Evolutionary conservation across 2,888 invertebrate species (phyloP).

Genomic region (Vanessa cardui): DNA sequence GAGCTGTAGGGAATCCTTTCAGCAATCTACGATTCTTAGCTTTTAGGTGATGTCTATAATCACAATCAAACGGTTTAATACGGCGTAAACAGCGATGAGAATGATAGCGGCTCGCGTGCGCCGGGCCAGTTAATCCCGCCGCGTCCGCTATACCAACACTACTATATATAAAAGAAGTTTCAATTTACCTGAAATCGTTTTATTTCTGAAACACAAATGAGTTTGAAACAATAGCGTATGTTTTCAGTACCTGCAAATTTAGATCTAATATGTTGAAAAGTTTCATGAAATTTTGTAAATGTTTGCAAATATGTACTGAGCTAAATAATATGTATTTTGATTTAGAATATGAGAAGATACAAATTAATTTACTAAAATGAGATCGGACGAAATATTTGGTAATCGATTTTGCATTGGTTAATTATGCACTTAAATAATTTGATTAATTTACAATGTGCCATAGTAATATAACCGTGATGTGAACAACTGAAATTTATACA

Average conservation of each 20-base stretch:
- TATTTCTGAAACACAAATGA: slow-evolving; percentile 33
- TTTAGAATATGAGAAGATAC: no score
- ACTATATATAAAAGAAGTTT: slow-evolving; percentile 47
- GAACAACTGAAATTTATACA: not conserved
- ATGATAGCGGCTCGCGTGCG: slow-evolving; percentile 73
- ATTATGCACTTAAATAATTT: not conserved
- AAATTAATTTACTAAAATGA: no score
- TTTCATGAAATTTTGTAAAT: slow-evolving; percentile 16
- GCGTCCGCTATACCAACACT: slow-evolving; percentile 45
- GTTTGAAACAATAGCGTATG: slow-evolving; percentile 30
- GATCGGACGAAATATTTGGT: no score
- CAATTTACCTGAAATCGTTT: slow-evolving; percentile 47
- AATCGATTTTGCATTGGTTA: not conserved
- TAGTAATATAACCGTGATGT: not conserved
- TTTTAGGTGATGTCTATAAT: slow-evolving; percentile 60
- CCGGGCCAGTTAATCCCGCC: slow-evolving; percentile 66
- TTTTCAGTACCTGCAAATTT: slow-evolving; percentile 17
- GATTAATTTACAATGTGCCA: not conserved
- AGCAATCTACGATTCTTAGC: slow-evolving; percentile 41
- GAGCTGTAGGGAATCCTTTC: slow-evolving; percentile 32
- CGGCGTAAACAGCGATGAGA: slow-evolving; percentile 75
- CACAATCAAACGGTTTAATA: slow-evolving; percentile 78
- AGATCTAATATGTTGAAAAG: slow-evolving; percentile 23
- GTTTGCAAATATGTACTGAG: not conserved
- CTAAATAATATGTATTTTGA: no score